Base-by-base conservation (phyloP, 2,797 vertebrate genomes). In the Pteronotus mesoamericanus region DNA sequence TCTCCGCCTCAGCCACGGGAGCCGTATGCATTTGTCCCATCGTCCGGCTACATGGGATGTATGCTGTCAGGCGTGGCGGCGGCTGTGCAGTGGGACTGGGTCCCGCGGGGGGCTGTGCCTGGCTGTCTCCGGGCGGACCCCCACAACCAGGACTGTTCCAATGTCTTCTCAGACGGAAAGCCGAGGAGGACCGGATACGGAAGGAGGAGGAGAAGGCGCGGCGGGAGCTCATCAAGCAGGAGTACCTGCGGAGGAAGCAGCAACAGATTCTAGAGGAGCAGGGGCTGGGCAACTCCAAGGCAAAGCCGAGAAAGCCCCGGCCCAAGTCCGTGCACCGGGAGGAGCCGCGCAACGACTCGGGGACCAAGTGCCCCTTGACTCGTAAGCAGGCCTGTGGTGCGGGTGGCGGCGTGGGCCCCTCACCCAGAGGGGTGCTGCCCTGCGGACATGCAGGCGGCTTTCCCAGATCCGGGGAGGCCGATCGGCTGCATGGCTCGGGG, bases 201-300 rank as follows among this genome's bases (percentile, higher is more conserved):
- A 99, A 99, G 92, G 99, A 99, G 12, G 99, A 99, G 48, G 99
- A 99, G 98, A 99, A 99, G 96, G 99, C 99, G 0, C 98, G 99
- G 29, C 98, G 99, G 53, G 99, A 99, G 75, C 98, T 99, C 66
- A 99, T 99, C 84, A 99, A 99, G 97, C 99, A 99, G 96, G 99
- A 99, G 6, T 99, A 99, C 96, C 97, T 99, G 77, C 98, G 99
- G 83, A 98, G 99, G 96, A 99, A 99, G 97, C 99, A 99, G 98
- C 99, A 99, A 95, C 99, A 99, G 96, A 98, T 99, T 24, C 95
- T 99, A 6, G 99, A 99, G 97, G 99, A 99, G 91, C 99, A 99
- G 91, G 99, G 99, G 2, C 98, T 99, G 0, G 98, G 98, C 51
- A 99, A 99, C 86, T 98, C 98, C 11, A 99, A 98, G 68, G n/a